Evolutionary conservation across 2,797 vertebrate genomes (phyloP).

Genomic region (Platyrinchus mystaceus): DNA sequence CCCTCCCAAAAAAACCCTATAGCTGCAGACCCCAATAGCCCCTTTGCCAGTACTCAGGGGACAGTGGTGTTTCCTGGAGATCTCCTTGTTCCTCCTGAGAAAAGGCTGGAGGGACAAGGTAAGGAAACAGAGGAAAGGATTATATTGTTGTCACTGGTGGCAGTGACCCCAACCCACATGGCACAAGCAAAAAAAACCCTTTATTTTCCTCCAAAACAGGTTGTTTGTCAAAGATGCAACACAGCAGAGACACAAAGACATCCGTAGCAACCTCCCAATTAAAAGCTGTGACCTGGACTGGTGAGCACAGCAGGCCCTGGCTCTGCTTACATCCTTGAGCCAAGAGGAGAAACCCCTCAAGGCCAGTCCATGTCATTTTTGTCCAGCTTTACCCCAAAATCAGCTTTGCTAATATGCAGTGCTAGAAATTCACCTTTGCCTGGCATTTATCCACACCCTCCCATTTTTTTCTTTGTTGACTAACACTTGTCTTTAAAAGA

Average conservation of each 20-base stretch:
- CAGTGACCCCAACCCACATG: not conserved
- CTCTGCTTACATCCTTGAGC: fast-evolving
- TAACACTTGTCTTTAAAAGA: not conserved
- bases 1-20: too few species aligned
- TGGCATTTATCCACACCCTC: not conserved
- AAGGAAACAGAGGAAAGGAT: not conserved
- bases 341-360: not conserved
- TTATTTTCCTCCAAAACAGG: not conserved
- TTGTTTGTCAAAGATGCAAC: not conserved
- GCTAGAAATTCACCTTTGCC: not conserved
- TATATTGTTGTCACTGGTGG: fast-evolving
- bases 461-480: not conserved
- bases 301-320: not conserved
- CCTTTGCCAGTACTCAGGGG: too few species aligned
- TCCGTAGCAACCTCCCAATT: not conserved
- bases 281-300: not conserved
- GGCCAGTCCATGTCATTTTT: not conserved
- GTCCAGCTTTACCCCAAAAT: not conserved
- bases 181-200: not conserved
- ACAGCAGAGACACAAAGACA: not conserved
- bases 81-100: too few species aligned
- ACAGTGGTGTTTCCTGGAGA: too few species aligned
- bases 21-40: too few species aligned
- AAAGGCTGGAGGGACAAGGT: too few species aligned
- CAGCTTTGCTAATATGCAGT: not conserved